Percentiles rank a stretch among this genome's conserved stretches.
These are phyloP conservation scores for Thereva unica DNA, from an alignment of 2,888 invertebrate genomes.

Conservation along the genomic window DNA sequence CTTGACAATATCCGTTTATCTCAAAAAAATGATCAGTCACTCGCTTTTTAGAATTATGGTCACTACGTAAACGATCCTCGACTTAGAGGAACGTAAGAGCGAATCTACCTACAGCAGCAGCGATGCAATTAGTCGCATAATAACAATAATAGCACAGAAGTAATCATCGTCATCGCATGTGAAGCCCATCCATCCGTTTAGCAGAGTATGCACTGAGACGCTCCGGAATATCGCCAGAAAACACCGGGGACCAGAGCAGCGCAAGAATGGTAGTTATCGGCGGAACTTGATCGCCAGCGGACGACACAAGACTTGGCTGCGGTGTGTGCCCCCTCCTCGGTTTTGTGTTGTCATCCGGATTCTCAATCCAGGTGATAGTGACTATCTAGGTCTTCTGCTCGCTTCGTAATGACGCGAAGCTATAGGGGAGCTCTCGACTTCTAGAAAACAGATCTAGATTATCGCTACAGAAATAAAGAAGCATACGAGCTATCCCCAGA, in stretches of 20 bases:
- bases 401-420: no score
- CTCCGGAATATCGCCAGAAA: neutral
- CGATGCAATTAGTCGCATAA: constrained; percentile 30
- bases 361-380: neutral
- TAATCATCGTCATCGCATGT: constrained; percentile 25
- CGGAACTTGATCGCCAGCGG: constrained; percentile 27
- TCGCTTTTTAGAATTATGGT: no score
- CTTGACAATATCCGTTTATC: no score
- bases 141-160: constrained; percentile 32
- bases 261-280: constrained; percentile 22
- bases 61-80: no score
- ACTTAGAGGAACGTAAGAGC: neutral
- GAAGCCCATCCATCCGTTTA: constrained; percentile 25
- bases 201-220: neutral
- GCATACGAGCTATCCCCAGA: constrained; percentile 7
- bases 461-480: constrained; percentile 12
- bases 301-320: constrained; percentile 14
- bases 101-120: constrained; percentile 17
- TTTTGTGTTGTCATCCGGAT: neutral
- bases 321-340: constrained; percentile 6
- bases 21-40: no score
- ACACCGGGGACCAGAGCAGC: neutral
- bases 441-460: constrained; percentile 25
- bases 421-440: no score
- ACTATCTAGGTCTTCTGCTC: no score